These are phyloP conservation scores for Halcyon malimbica DNA, from an alignment of 2,113 vertebrate species.

Conservation along the genomic window DNA sequence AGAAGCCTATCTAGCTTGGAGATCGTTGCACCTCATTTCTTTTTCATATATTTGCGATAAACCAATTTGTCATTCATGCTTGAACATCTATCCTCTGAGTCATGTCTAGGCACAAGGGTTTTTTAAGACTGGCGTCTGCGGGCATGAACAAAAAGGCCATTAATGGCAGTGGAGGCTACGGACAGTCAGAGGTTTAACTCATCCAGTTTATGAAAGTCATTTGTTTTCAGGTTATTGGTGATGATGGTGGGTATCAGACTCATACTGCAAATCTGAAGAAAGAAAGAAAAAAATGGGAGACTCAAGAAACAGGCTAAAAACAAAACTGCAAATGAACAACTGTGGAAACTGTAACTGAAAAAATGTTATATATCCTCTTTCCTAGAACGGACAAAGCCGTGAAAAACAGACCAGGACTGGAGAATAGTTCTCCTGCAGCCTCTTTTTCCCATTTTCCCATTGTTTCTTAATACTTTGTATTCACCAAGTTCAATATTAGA, in stretches of 20 bases:
- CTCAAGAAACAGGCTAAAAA: neutral
- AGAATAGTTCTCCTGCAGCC: neutral
- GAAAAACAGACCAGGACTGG: slow-evolving; percentile 3
- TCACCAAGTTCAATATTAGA: slow-evolving; percentile 50
- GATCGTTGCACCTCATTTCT: slow-evolving; percentile 57
- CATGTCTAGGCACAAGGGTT: slow-evolving; percentile 62
- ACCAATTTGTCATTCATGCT: slow-evolving; percentile 64
- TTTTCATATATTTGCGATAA: slow-evolving; percentile 59
- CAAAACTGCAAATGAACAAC: slow-evolving; percentile 17
- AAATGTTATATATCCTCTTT: slow-evolving; percentile 6
- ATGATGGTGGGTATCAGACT: slow-evolving; percentile 11
- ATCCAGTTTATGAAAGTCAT: slow-evolving; percentile 52
- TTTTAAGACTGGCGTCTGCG: slow-evolving; percentile 38
- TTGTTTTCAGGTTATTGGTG: slow-evolving; percentile 51
- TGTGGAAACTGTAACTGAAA: slow-evolving; percentile 27
- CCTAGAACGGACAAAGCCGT: neutral
- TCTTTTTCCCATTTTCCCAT: slow-evolving; percentile 51
- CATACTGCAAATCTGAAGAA: slow-evolving; percentile 20
- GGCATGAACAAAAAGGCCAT: slow-evolving; percentile 62
- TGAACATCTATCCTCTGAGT: slow-evolving; percentile 70
- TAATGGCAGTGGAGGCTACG: slow-evolving; percentile 46
- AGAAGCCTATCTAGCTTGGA: slow-evolving; percentile 29
- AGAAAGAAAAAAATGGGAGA: neutral
- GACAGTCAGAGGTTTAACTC: slow-evolving; percentile 48
- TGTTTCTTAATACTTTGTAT: slow-evolving; percentile 40